phyloP scores from a whole-genome alignment of 2,888 invertebrate genomes.

The Odontocerum albicorne region DNA sequence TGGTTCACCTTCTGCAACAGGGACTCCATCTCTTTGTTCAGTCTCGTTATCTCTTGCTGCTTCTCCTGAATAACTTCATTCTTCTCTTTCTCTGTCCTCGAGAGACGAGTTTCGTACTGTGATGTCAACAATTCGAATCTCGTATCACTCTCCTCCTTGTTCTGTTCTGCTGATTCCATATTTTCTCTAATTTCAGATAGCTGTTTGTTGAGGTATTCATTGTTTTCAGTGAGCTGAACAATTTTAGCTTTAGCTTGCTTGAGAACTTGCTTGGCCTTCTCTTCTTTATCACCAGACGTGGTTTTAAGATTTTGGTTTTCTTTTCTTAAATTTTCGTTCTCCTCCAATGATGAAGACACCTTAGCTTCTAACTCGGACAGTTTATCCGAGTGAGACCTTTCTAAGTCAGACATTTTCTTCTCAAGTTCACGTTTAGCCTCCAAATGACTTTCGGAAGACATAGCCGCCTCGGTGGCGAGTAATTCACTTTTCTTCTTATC shows the following conservation, averaged over 20 bases:
- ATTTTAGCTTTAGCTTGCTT: slow-evolving; percentile 77
- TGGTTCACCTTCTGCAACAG: slow-evolving; percentile 69
- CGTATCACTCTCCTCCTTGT: slow-evolving; percentile 59
- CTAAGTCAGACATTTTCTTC: slow-evolving; percentile 51
- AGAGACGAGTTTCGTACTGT: slow-evolving; percentile 69
- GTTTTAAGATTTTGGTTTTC: slow-evolving; percentile 64
- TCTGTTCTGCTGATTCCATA: slow-evolving; percentile 55
- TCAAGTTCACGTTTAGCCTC: slow-evolving; percentile 57
- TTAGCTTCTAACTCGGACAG: slow-evolving; percentile 50
- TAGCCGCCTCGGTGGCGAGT: slow-evolving; percentile 51
- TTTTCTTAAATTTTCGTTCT: slow-evolving; percentile 66
- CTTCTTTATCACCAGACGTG: slow-evolving; percentile 62
- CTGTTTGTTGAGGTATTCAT: slow-evolving; percentile 62
- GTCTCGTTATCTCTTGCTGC: slow-evolving; percentile 51
- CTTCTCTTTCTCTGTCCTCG: slow-evolving; percentile 73
- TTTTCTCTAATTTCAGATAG: slow-evolving; percentile 57
- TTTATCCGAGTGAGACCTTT: slow-evolving; percentile 43
- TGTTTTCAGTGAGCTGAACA: slow-evolving; percentile 69
- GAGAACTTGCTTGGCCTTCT: slow-evolving; percentile 66
- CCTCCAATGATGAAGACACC: slow-evolving; percentile 54
- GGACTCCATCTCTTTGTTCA: slow-evolving; percentile 67
- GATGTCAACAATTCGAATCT: slow-evolving; percentile 65
- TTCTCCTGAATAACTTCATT: slow-evolving; percentile 59
- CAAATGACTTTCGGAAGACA: slow-evolving; percentile 49
- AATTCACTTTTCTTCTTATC: slow-evolving; percentile 59